Evolutionary conservation across 2,888 invertebrate species (phyloP), one percentile per base, ranked within the genome.

Genomic region (Tachina fera): DNA sequence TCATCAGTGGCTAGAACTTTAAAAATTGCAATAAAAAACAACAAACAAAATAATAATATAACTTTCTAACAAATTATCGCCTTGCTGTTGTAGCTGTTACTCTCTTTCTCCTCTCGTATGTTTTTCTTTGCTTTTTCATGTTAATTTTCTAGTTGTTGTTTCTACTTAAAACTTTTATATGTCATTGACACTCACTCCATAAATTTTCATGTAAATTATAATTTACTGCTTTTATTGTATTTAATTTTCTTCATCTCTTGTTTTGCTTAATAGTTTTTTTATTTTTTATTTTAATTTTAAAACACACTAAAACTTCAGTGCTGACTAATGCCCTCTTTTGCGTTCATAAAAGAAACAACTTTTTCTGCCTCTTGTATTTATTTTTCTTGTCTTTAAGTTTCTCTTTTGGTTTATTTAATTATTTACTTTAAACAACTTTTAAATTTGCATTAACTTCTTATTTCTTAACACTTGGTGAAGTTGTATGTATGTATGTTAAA

Each of bases 241-340:
- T 80, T 11, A 49, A 56, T 68, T 53, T 45, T 78, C 22, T 58
- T 67, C 39, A 11, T 39, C 9, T 56, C 39, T 56, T 68, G 53
- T 39, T 63, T 63, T 49, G 16, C 51, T 61, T 56, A 65, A 56
- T 65, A 72, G 65, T 81, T 74, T 31, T 31, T 31, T 31, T 31
- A 6, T 5, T 31, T 5, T 31, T 77, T 49, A 22, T 2, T 31
- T 77, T 43, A 41, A 63, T 8, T 63, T 72, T 56, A 47, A 19
- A 47, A 13, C 39, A 53, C 49, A 56, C 31, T 31, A 31, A 31
- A 56, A 63, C 41, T 49, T 76, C 71, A 51, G 10, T 67, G 77
- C 83, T 83, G 83, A 83, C 71, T 83, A 83, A 83, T 77, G 71
- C 71, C 77, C 77, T 83, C 83, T 77, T 83, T 82, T 65, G 71